Base-by-base conservation (phyloP, 2,888 invertebrate species). In the Hartigia nigra region DNA sequence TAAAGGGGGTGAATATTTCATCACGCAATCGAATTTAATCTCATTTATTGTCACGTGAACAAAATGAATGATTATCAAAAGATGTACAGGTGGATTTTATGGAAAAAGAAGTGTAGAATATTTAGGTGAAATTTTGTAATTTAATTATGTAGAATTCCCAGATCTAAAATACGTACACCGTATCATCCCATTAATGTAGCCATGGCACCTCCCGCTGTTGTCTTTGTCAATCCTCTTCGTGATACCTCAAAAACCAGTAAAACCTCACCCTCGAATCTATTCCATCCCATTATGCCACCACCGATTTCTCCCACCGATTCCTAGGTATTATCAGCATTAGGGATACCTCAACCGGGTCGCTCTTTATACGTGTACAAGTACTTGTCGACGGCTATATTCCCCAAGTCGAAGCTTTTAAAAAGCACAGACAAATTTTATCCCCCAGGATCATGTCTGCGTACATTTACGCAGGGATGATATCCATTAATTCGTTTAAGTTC, bases 161-260 rank as follows among this genome's bases (percentile, higher is more conserved):
- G 34, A 2, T 23, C 55, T 55, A 9, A 55, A 55, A 55, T 23
- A 9, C 14, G 9, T 55, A 23, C 55, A 23, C 83, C 83, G 84
- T 82, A 85, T 86, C 79, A 83, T 85, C 83, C 83, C 81, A 78
- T 80, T 84, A 83, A 85, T 85, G 84, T 82, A 82, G 76, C 82
- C 82, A 81, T 34, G 78, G 75, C 76, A 79, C 80, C 75, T 80
- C 82, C 81, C 81, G 83, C 81, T 82, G 78, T 81, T 81, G 82
- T 82, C 80, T 74, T 76, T 79, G 76, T 77, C 80, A 74, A 81
- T 78, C 81, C 78, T 76, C 81, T 77, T 81, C 77, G 77, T 31
- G 75, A 75, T 78, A 77, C 79, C 69, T 78, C 74, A 76, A 34
- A 37, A 70, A 69, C 76, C 77, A 78, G 34, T 74, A 74, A 75